A percentile compares a stretch with the other conserved stretches of the same genome.
Conservation (phyloP, 1,140 invertebrate genomes). For the Parapsyche elsis region DNA sequence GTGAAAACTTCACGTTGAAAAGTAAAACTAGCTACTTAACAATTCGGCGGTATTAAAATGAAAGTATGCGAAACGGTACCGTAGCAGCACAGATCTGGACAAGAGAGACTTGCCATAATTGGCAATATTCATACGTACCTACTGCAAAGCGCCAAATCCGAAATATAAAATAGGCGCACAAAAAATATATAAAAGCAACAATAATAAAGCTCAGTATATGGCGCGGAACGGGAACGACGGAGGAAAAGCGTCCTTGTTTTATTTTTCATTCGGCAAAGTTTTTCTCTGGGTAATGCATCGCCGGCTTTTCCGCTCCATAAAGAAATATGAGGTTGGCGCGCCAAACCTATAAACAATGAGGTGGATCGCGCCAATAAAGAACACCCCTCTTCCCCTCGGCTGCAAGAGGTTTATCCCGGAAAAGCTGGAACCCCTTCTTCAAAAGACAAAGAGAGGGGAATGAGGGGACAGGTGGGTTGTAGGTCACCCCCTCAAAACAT, state of each 20-base stretch:
- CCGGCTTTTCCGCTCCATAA: conserved; percentile 46
- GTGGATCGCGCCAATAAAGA: conserved; percentile 35
- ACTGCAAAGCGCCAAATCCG: too few species aligned
- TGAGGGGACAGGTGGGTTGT: not conserved
- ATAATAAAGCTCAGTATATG: not conserved
- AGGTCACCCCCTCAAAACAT: not conserved
- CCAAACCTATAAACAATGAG: conserved; percentile 45
- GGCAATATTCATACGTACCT: too few species aligned
- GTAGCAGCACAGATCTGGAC: too few species aligned
- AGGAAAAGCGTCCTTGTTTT: conserved; percentile 23
- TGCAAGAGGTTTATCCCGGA: not conserved
- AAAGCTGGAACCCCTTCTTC: not conserved
- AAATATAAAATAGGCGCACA: not conserved
- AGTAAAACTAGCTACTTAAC: too few species aligned
- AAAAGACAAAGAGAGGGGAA: not conserved
- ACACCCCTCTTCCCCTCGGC: not conserved
- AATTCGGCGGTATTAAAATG: too few species aligned
- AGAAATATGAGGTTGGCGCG: conserved; percentile 44
- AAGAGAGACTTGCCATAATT: too few species aligned
- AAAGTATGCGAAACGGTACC: too few species aligned
- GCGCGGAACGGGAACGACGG: not conserved
- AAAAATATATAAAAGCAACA: not conserved
- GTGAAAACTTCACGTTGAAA: too few species aligned
- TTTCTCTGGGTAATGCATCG: conserved; percentile 35
- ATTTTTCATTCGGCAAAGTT: conserved; percentile 36